phyloP scores from a whole-genome alignment of 2,113 vertebrate genomes.

The Nanorana parkeri region DNA sequence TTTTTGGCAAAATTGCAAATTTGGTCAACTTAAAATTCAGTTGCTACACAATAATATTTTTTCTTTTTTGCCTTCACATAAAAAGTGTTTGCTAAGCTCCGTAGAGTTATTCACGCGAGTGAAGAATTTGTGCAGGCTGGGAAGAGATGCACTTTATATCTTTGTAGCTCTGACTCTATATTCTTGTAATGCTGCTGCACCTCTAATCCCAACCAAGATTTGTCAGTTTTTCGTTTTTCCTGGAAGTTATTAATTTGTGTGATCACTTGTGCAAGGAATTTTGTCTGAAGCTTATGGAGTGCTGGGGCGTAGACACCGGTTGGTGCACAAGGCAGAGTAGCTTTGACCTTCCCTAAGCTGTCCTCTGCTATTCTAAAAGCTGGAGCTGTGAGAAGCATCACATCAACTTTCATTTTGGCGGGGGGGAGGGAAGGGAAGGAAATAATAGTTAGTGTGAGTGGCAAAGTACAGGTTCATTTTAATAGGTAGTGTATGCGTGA shows the following conservation, averaged over 20 bases:
- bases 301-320: neutral
- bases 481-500: too few relatives aligned
- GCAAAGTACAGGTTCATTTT: too few relatives aligned
- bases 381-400: too few relatives aligned
- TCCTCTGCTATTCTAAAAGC: neutral
- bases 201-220: conserved; percentile 12
- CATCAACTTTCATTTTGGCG: too few relatives aligned
- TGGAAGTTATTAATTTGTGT: conserved; percentile 28
- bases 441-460: too few relatives aligned
- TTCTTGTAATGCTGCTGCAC: neutral
- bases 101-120: neutral
- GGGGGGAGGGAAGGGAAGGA: too few relatives aligned
- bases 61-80: too few relatives aligned
- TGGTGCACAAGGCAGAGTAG: neutral
- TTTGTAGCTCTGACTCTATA: neutral
- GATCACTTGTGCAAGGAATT: conserved; percentile 30
- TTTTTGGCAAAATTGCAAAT: too few relatives aligned
- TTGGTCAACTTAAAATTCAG: too few relatives aligned
- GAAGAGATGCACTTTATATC: neutral
- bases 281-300: neutral
- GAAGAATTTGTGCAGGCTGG: neutral
- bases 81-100: too few relatives aligned
- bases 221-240: conserved; percentile 4
- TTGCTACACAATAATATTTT: too few relatives aligned
- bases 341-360: neutral